phyloP scores from a whole-genome alignment of 2,113 vertebrate species.

The Forbesichthys papilliferus region DNA sequence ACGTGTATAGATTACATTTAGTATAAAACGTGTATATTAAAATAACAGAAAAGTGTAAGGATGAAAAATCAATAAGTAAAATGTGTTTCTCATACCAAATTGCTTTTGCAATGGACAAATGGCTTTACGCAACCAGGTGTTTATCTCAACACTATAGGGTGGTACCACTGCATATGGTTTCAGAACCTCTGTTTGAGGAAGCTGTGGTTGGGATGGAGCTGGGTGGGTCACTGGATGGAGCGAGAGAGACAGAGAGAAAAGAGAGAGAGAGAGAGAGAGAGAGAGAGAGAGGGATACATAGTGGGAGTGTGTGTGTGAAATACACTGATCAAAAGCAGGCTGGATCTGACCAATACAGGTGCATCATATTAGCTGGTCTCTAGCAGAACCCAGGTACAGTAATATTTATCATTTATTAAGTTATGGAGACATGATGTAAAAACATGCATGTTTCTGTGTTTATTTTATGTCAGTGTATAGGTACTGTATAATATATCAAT shows the following conservation, averaged over 20 bases:
- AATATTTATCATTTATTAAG: too few species aligned
- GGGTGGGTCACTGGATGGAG: conserved; percentile 1
- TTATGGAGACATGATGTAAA: too few species aligned
- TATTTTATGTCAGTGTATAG: too few species aligned
- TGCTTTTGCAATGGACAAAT: not conserved
- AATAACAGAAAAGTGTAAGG: too few species aligned
- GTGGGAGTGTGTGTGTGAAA: not conserved
- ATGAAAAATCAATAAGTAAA: not conserved
- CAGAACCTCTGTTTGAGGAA: conserved; percentile 50
- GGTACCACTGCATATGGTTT: not conserved
- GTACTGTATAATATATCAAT: too few species aligned
- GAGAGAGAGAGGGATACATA: too few species aligned
- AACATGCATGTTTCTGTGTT: too few species aligned
- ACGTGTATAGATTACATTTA: too few species aligned
- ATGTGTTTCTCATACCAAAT: not conserved
- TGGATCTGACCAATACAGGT: not conserved
- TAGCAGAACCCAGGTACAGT: not conserved
- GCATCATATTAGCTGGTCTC: not conserved
- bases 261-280: not conserved
- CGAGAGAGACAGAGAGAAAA: conserved; percentile 5
- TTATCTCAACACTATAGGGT: not conserved
- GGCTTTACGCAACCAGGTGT: conserved; percentile 1
- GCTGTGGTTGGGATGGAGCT: conserved; percentile 42
- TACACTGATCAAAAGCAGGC: not conserved
- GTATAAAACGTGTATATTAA: not conserved